Conservation (phyloP, 2,888 invertebrate species). For the Caenorhabditis panamensis region DNA sequence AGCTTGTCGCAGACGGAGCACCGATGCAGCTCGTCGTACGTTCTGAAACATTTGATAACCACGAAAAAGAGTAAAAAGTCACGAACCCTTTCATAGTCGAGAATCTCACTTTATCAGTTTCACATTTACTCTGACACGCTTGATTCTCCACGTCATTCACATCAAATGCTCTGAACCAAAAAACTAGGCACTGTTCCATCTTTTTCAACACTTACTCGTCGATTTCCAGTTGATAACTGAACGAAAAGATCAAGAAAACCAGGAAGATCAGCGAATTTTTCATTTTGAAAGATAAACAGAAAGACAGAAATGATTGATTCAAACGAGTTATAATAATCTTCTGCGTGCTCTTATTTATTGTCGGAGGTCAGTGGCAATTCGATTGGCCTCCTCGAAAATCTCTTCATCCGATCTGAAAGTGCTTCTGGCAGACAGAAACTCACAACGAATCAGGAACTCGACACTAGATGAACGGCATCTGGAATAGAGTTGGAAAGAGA, state of each 20-base stretch:
- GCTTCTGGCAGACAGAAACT: conserved; percentile 71
- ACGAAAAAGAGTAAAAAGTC: neutral
- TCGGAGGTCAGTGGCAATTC: conserved; percentile 52
- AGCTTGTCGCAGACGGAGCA: conserved; percentile 15
- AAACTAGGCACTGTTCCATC: neutral
- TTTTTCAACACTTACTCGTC: conserved; percentile 30
- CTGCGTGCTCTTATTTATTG: conserved; percentile 3
- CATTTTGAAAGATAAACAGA: conserved; percentile 26
- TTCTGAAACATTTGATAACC: conserved; percentile 31
- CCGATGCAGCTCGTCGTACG: neutral
- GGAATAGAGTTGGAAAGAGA: too few species aligned
- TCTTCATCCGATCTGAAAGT: conserved; percentile 71
- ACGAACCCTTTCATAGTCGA: neutral
- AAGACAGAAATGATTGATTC: too few species aligned
- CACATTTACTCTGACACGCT: conserved; percentile 26
- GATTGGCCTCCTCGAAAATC: conserved; percentile 68
- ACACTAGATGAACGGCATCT: conserved; percentile 75
- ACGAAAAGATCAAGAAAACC: neutral
- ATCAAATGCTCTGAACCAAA: conserved; percentile 23
- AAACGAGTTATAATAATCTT: too few species aligned
- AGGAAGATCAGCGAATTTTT: conserved; percentile 12
- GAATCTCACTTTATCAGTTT: conserved; percentile 13
- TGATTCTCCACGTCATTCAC: conserved; percentile 44
- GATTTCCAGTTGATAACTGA: neutral
- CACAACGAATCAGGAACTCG: conserved; percentile 76